Evolutionary conservation across 2,113 vertebrate species (phyloP), one percentile per base, ranked within the genome.

Genomic region (Centropristis striata): DNA sequence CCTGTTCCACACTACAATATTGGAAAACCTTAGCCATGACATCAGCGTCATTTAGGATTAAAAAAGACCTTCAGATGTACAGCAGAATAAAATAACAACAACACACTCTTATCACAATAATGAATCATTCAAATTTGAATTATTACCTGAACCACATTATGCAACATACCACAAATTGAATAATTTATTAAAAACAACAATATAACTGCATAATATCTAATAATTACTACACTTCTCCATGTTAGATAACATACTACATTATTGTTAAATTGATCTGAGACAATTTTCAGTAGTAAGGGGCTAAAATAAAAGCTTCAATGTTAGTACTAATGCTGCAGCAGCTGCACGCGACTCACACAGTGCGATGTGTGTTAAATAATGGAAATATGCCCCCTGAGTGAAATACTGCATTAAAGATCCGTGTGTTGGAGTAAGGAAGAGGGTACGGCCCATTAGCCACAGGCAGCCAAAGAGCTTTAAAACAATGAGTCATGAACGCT

Each of bases 371-470:
- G 79, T 78, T 88, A 77, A 88, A 90, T 88, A 83, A 90, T 89
- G 58, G 55, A 89, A 75, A 70, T 18, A 39, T 71, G 74, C 50
- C 70, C 65, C 83, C 47, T 63, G 74, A 84, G 75, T 70, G 72
- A 88, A 72, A 88, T 15, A 59, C 58, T 77, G 86, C 77, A 86
- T 88, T 84, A 85, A 63, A 76, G 79, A 83, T 82, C 69, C 13
- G 61, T 5, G 61, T 78, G 81, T 73, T 82, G 60, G 75, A 77
- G 61, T 78, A 78, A 47, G 49, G 68, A 83, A 66, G 81, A 86
- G 81, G 55, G 55, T 61, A 78, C 5, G 50, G 86, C 54, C 84
- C 89, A 91, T 90, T 91, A 92, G 79, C 60, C 79, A 69, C 58
- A 37, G 50, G 46, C 73, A 71, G 74, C 64, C 27, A 16, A 21